Evolutionary conservation across 2,888 invertebrate species (phyloP).

Genomic region (Drosophila mimetica): DNA sequence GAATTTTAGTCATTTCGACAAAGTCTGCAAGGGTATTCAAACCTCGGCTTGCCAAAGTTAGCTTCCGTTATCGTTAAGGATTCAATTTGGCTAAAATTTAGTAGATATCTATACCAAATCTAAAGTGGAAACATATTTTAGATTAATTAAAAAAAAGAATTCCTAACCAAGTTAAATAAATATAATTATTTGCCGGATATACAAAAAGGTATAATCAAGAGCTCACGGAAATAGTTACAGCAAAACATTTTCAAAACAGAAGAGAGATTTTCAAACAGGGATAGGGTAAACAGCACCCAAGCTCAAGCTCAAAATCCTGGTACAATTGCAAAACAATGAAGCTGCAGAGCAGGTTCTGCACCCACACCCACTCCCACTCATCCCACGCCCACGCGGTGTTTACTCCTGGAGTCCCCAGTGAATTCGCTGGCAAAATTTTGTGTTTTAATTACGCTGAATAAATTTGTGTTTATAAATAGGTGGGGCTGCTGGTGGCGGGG

Average conservation of each 20-base stretch:
- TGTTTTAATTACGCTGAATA: slow-evolving; percentile 81
- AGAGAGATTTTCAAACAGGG: neutral
- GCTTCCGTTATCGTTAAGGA: too few species aligned
- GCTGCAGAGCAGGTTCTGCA: slow-evolving; percentile 27
- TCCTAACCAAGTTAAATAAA: too few species aligned
- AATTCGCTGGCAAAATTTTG: slow-evolving; percentile 66
- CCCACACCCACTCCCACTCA: neutral
- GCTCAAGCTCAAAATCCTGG: slow-evolving; percentile 44
- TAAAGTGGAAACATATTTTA: too few species aligned
- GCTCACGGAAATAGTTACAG: slow-evolving; percentile 3
- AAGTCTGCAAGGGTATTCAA: too few species aligned
- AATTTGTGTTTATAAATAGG: slow-evolving; percentile 80
- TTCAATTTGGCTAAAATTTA: neutral
- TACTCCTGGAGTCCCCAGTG: slow-evolving; percentile 34
- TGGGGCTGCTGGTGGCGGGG: slow-evolving; percentile 14
- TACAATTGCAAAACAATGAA: slow-evolving; percentile 70
- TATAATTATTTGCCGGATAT: too few species aligned
- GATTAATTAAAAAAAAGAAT: too few species aligned
- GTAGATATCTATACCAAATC: too few species aligned
- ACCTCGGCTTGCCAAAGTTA: too few species aligned
- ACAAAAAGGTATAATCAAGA: neutral
- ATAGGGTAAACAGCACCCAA: slow-evolving; percentile 41
- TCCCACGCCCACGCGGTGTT: slow-evolving; percentile 8
- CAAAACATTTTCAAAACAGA: slow-evolving; percentile 1
- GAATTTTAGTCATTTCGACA: too few species aligned